Base-by-base conservation (phyloP, 1,140 invertebrate genomes). In the Acyrthosiphon pisum region DNA sequence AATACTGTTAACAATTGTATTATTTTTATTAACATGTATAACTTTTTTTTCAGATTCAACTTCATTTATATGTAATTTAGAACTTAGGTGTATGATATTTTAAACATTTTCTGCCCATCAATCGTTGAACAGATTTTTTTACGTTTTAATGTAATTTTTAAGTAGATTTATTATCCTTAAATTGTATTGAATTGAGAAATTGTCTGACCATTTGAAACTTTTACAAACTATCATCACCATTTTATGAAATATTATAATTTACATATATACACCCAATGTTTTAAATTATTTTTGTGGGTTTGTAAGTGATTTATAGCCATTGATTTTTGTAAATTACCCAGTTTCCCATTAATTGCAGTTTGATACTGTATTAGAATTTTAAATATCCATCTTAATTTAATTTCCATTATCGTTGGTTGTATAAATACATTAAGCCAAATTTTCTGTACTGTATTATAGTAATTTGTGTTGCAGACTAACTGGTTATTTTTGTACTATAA, bases 21-120 rank as follows among this genome's bases (percentile, higher is more conserved):
- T 60, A 11, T 30, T 11, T 60, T 88, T 23, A 60, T 18, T 60
- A 53, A 60, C 11, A 41, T 7, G 7, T 60, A 60, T 41, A 35
- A 88, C 53, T 53, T 76, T 35, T 84, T 93, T 93, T 93, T 86
- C 76, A 93, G 91, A 83, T 93, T 93, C 81, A 93, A 93, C 35
- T 93, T 93, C 91, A 93, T 93, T 41, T 93, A 93, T 93, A 93
- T 93, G 91, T 93, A 93, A 86, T 93, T 84, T 53, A 93, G 91
- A 50, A 93, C 23, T 84, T 84, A 93, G 81, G 23, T 86, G 35
- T 93, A 86, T 48, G 81, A 93, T 93, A 84, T 83, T 93, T 93
- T 86, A 83, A 93, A 91, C 41, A 50, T 86, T 93, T 93, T 81
- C 91, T 93, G 76, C 81, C 91, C 44, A 48, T 81, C 90, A 46